phyloP scores from a whole-genome alignment of 2,113 vertebrate genomes.

The Leiothrix lutea region DNA sequence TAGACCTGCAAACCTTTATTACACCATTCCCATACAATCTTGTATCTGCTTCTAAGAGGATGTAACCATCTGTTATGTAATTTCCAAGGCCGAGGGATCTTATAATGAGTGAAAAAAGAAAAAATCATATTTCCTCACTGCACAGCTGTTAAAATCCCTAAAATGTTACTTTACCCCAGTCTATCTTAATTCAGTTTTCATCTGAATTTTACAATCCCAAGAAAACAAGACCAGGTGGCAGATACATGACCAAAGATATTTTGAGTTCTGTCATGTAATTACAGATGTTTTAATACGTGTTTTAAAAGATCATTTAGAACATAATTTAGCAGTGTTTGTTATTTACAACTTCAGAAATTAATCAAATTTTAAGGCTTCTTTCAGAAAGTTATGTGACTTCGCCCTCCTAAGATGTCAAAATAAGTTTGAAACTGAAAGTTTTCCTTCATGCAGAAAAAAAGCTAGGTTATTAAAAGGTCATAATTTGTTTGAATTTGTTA shows the following conservation, averaged over 20 bases:
- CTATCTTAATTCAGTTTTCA: constrained; percentile 40
- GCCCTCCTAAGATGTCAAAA: background rate
- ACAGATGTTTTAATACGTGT: constrained; percentile 4
- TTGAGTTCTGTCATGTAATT: constrained; percentile 35
- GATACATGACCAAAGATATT: background rate
- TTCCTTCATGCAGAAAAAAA: background rate
- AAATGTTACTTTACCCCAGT: background rate
- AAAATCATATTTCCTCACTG: background rate
- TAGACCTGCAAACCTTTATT: background rate
- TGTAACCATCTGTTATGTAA: background rate
- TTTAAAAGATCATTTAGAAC: constrained; percentile 42
- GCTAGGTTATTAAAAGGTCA: background rate
- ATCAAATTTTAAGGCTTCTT: background rate
- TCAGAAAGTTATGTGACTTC: background rate
- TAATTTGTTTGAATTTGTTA: background rate
- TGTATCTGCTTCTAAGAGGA: background rate
- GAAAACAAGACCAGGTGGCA: constrained; percentile 44
- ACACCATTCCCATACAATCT: background rate
- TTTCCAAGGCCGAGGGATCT: background rate
- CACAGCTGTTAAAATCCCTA: constrained; percentile 21
- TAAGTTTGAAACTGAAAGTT: background rate
- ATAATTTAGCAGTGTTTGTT: background rate
- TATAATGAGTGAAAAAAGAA: constrained; percentile 25
- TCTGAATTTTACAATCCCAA: constrained; percentile 37
- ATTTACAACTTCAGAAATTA: background rate